Evolutionary conservation across 2,113 vertebrate genomes (phyloP).

Genomic region (Eretmodus cyanostictus): DNA sequence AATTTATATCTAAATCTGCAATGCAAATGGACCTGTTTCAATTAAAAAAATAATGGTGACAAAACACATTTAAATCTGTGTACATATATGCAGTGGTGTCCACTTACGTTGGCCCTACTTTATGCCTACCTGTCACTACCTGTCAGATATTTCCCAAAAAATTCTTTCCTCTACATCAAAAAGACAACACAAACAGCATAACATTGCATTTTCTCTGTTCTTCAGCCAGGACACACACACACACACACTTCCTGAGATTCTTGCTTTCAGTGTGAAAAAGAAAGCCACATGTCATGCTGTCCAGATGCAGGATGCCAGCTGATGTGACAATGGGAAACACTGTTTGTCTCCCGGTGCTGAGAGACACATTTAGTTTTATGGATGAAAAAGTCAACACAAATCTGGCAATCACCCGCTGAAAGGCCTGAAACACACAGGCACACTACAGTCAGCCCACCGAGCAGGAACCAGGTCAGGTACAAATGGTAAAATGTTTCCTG

Average conservation of each 20-base stretch:
- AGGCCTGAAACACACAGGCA: neutral
- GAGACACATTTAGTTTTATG: slow-evolving; percentile 13
- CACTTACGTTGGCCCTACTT: neutral
- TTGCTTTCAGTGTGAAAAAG: neutral
- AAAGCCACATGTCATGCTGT: slow-evolving; percentile 1
- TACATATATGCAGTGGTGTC: neutral
- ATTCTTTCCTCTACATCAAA: neutral
- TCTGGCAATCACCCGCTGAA: slow-evolving; percentile 5
- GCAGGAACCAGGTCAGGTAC: neutral
- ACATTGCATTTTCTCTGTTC: neutral
- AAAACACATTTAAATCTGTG: neutral
- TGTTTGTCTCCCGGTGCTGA: slow-evolving; percentile 13
- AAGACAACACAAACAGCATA: neutral
- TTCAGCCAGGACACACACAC: neutral
- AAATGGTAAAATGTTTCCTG: neutral
- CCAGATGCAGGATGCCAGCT: slow-evolving; percentile 14
- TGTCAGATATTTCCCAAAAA: neutral
- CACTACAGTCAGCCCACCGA: neutral
- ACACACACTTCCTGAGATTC: neutral
- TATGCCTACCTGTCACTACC: neutral
- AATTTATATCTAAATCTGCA: neutral
- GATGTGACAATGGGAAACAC: slow-evolving; percentile 40
- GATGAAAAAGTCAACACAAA: slow-evolving; percentile 16
- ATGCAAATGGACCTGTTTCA: neutral
- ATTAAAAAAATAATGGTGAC: neutral